Evolutionary conservation across 2,797 vertebrate species (phyloP).

Genomic region (Nyctibius grandis): DNA sequence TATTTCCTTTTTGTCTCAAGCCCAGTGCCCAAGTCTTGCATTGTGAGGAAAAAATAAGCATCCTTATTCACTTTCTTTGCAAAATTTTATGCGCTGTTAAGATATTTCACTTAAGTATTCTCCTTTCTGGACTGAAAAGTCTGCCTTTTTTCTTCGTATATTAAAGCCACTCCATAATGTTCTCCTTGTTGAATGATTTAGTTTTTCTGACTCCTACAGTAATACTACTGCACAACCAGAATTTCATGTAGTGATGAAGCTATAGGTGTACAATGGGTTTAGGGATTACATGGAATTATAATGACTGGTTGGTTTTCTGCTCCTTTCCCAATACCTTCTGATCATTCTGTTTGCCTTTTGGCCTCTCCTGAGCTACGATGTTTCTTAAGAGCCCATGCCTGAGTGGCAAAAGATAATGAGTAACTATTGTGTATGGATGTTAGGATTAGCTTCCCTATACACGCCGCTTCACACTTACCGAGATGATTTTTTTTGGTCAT

Average conservation of each 20-base stretch:
- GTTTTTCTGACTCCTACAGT: not conserved
- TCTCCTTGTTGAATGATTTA: not conserved
- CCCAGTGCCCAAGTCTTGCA: not conserved
- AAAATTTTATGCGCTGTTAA: not conserved
- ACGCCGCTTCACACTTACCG: rapidly evolving
- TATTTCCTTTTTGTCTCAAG: not conserved
- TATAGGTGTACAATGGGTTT: not conserved
- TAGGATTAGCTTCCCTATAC: not conserved
- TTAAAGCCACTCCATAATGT: not conserved
- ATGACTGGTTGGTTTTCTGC: not conserved
- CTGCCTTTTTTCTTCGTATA: not conserved
- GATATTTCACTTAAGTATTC: not conserved
- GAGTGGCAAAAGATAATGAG: not conserved
- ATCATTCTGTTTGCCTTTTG: not conserved
- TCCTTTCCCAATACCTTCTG: not conserved
- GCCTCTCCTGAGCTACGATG: not conserved
- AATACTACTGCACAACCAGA: not conserved
- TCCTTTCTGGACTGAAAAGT: not conserved
- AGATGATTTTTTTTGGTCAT: not conserved
- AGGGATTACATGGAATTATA: not conserved
- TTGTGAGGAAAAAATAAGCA: not conserved
- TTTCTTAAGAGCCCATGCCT: not conserved
- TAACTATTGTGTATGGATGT: not conserved
- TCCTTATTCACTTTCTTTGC: not conserved
- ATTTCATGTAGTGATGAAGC: not conserved